Conservation (phyloP, 2,113 vertebrate genomes). For the Ptilorrhoa leucosticta region DNA sequence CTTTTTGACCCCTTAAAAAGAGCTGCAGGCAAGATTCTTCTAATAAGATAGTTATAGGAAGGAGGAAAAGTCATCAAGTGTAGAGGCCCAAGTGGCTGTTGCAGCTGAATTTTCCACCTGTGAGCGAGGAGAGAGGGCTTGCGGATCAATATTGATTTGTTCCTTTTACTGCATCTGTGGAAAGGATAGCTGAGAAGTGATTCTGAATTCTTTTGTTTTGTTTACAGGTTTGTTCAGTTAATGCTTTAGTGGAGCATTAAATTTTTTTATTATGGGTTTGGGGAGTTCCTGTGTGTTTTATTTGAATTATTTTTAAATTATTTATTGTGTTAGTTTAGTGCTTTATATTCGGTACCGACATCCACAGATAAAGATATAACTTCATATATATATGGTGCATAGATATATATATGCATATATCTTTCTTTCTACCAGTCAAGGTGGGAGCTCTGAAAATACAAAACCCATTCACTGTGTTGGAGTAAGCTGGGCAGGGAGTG, state of each 20-base stretch:
- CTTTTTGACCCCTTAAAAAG: background rate
- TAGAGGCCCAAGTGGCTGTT: background rate
- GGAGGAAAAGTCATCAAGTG: background rate
- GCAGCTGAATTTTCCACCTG: background rate
- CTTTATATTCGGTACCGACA: background rate
- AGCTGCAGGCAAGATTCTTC: background rate
- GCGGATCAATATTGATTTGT: background rate
- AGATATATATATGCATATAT: background rate
- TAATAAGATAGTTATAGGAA: background rate
- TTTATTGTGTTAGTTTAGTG: background rate
- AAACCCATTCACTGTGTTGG: background rate
- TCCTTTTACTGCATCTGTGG: background rate
- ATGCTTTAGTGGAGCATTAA: background rate
- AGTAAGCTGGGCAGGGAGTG: background rate
- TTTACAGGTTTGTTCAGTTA: background rate
- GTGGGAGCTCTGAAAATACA: background rate
- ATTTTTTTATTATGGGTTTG: background rate
- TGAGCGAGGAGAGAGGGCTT: background rate
- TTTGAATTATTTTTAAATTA: background rate
- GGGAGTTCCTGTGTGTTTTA: fast-evolving
- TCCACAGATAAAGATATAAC: background rate
- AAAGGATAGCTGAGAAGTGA: background rate
- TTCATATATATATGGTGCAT: background rate
- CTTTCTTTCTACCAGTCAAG: background rate
- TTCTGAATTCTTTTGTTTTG: background rate